These are phyloP conservation scores for Steinernema hermaphroditum DNA, from an alignment of 2,888 invertebrate genomes.

Conservation along the genomic window DNA sequence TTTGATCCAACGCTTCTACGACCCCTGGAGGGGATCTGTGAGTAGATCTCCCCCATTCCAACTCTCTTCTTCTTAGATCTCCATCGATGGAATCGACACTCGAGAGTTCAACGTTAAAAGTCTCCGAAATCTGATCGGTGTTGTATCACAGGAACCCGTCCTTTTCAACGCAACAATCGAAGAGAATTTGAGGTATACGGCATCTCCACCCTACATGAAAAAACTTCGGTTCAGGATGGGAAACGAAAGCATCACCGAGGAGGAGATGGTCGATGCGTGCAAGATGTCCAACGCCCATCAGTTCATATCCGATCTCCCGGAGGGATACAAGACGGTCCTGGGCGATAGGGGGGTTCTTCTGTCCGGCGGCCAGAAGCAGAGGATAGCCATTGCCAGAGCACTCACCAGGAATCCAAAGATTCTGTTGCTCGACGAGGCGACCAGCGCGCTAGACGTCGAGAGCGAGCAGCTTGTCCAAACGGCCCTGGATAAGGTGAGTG, in stretches of 20 bases:
- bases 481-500: slow-evolving; percentile 2
- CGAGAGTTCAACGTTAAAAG: slow-evolving; percentile 69
- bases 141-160: slow-evolving; percentile 71
- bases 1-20: slow-evolving; percentile 58
- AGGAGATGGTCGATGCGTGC: slow-evolving; percentile 52
- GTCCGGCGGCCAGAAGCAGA: slow-evolving; percentile 51
- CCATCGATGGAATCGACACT: slow-evolving; percentile 68
- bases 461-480: slow-evolving; percentile 41
- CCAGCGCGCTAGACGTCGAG: slow-evolving; percentile 68
- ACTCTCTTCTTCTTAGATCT: slow-evolving; percentile 53
- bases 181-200: slow-evolving; percentile 68
- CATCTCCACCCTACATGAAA: not conserved
- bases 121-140: slow-evolving; percentile 67
- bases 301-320: slow-evolving; percentile 63
- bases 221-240: slow-evolving; percentile 34
- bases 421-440: slow-evolving; percentile 40
- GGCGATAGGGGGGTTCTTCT: slow-evolving; percentile 46
- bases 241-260: slow-evolving; percentile 46
- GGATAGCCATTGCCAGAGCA: slow-evolving; percentile 61
- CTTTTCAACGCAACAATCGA: slow-evolving; percentile 72
- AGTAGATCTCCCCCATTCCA: not conserved
- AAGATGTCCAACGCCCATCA: slow-evolving; percentile 68
- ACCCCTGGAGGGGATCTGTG: slow-evolving; percentile 49
- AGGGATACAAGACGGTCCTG: slow-evolving; percentile 45
- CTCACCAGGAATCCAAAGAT: slow-evolving; percentile 49